Conservation (phyloP, 2,113 vertebrate species). For the Boleophthalmus pectinirostris region DNA sequence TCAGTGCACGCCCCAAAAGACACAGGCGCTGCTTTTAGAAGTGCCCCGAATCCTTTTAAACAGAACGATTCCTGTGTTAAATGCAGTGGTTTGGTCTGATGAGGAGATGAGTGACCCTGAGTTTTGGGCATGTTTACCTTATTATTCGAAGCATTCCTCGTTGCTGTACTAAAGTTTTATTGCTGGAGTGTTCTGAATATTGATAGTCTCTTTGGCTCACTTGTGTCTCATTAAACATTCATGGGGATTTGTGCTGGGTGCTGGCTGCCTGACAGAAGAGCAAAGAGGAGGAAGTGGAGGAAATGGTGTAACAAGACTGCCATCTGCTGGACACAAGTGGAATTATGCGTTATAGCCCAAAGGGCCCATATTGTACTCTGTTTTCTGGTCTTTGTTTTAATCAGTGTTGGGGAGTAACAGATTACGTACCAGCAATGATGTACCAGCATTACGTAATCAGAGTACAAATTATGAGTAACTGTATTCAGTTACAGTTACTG, state of each 20-base stretch:
- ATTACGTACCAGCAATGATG: too few relatives aligned
- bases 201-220: conserved; percentile 71
- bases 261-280: conserved; percentile 38
- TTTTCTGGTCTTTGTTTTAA: too few relatives aligned
- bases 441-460: too few relatives aligned
- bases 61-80: conserved; percentile 45
- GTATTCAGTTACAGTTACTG: too few relatives aligned
- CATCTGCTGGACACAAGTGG: conserved; percentile 61
- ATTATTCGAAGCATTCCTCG: conserved; percentile 70
- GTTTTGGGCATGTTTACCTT: conserved; percentile 67
- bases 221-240: conserved; percentile 73
- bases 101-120: conserved; percentile 42
- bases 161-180: conserved; percentile 72
- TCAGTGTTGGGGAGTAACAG: too few relatives aligned
- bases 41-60: conserved; percentile 36
- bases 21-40: conserved; percentile 12
- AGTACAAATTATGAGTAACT: too few relatives aligned
- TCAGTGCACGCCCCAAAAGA: not conserved
- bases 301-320: conserved; percentile 62
- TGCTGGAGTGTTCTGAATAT: conserved; percentile 70
- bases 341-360: not conserved
- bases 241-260: conserved; percentile 47
- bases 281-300: not conserved
- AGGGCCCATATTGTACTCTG: too few relatives aligned
- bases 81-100: conserved; percentile 39